Evolutionary conservation across 2,888 invertebrate species (phyloP), one percentile per base, ranked within the genome.

Genomic region (Dryomyza anilis): DNA sequence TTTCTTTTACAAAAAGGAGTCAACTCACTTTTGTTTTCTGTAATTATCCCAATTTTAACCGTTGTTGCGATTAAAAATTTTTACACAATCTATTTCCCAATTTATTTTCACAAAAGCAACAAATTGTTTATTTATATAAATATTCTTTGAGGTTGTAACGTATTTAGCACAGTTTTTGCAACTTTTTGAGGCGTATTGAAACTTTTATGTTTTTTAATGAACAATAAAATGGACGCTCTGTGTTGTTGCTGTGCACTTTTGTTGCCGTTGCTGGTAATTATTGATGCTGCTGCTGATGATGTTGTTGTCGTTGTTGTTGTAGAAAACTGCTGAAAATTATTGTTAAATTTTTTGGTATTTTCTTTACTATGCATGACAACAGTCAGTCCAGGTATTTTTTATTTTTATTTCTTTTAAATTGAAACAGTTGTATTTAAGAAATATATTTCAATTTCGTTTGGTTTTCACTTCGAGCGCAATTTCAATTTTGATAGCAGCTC

Each of bases 91-190:
- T 10, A 27, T 50, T 50, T 50, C 50, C 23, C 27, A 50, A 50
- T 6, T 5, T n/a, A n/a, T 6, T 3, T 3, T 14, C 19, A 27
- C 45, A 46, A 45, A n/a, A n/a, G n/a, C 45, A 58, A 10, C 30
- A 21, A 48, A 23, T 23, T 0, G 16, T 16, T 29, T 23, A 33
- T 61, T 61, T 53, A 61, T 53, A 19, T 43, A 53, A 61, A 61
- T 61, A 61, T 61, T 61, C 61, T 30, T 52, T 52, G 52, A 52
- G 52, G 60, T 36, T 61, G 52, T 29, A 61, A 39, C 53, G 61
- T 43, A 61, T 61, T 53, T 53, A 14, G 61, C 14, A 21, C 53
- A 61, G n/a, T n/a, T n/a, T n/a, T n/a, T n/a, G n/a, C n/a, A n/a
- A n/a, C n/a, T n/a, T n/a, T n/a, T n/a, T n/a, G n/a, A n/a, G n/a